A percentile compares a stretch with the other conserved stretches of the same genome.
These are phyloP conservation scores for Andrena flavipes DNA, from an alignment of 2,888 invertebrate genomes.

Conservation along the genomic window DNA sequence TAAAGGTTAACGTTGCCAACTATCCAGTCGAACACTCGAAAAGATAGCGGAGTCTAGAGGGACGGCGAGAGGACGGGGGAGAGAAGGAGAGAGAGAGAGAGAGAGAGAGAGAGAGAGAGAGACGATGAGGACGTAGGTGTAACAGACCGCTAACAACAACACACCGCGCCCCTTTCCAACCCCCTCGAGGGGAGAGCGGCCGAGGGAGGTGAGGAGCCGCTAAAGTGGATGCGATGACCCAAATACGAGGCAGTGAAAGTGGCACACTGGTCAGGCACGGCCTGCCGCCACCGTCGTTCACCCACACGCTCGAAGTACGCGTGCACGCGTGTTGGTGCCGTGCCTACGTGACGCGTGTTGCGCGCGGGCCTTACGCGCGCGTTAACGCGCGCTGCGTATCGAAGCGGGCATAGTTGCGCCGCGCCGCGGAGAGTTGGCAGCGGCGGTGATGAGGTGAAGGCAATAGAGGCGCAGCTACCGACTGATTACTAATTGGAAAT, in stretches of 20 bases:
- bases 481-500: constrained; percentile 77
- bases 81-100: not conserved
- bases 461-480: constrained; percentile 72
- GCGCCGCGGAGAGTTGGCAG: constrained; percentile 61
- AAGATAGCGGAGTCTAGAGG: constrained; percentile 12
- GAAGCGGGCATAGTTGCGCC: constrained; percentile 63
- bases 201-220: constrained; percentile 69
- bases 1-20: constrained; percentile 32
- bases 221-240: constrained; percentile 82
- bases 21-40: constrained; percentile 8
- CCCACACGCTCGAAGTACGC: constrained; percentile 68
- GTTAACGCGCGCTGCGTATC: constrained; percentile 67
- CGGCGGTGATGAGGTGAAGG: constrained; percentile 76
- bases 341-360: constrained; percentile 29
- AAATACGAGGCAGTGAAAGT: constrained; percentile 84
- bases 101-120: not conserved
- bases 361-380: constrained; percentile 34
- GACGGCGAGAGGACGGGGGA: not conserved
- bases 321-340: constrained; percentile 30
- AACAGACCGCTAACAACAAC: constrained; percentile 55
- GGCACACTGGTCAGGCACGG: constrained; percentile 83
- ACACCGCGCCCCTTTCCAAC: constrained; percentile 58
- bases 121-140: constrained; percentile 36
- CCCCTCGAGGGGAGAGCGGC: constrained; percentile 62
- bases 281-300: constrained; percentile 76